These are phyloP conservation scores for Drosophila affinis DNA, from an alignment of 2,888 invertebrate species.

Conservation along the genomic window DNA sequence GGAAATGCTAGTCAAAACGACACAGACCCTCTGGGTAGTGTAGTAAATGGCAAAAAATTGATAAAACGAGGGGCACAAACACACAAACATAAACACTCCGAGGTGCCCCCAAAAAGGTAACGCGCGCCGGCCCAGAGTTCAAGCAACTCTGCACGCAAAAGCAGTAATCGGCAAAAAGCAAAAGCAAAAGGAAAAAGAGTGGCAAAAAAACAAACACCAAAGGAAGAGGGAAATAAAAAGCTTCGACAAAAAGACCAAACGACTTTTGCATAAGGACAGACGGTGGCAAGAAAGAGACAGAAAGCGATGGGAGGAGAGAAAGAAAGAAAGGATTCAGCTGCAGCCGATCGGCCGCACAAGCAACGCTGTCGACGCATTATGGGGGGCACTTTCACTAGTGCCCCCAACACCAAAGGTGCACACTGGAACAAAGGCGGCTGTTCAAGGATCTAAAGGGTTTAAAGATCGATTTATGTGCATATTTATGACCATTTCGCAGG, in stretches of 20 bases:
- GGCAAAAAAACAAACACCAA: slow-evolving; percentile 13
- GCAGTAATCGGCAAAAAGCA: neutral
- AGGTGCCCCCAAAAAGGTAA: slow-evolving; percentile 58
- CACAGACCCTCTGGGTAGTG: neutral
- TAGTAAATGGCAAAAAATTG: slow-evolving; percentile 38
- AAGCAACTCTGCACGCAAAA: slow-evolving; percentile 63
- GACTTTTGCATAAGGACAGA: slow-evolving; percentile 66
- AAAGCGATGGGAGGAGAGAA: slow-evolving; percentile 2
- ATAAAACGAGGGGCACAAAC: slow-evolving; percentile 36
- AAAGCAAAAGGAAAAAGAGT: slow-evolving; percentile 25
- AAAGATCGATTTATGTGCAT: neutral
- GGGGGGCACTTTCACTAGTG: slow-evolving; percentile 58
- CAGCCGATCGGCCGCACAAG: slow-evolving; percentile 32
- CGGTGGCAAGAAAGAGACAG: slow-evolving; percentile 2
- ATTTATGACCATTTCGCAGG: neutral
- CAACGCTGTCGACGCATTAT: slow-evolving; percentile 62
- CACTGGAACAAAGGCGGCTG: slow-evolving; percentile 26
- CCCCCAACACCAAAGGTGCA: slow-evolving; percentile 29
- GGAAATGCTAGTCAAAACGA: slow-evolving; percentile 6
- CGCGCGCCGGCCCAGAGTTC: slow-evolving; percentile 66
- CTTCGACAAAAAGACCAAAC: slow-evolving; percentile 22
- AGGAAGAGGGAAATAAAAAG: slow-evolving; percentile 46
- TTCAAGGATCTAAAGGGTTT: neutral
- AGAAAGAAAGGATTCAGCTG: slow-evolving; percentile 27
- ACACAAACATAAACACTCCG: neutral